phyloP scores from a whole-genome alignment of 1,140 invertebrate genomes.

The Contarinia nasturtii region DNA sequence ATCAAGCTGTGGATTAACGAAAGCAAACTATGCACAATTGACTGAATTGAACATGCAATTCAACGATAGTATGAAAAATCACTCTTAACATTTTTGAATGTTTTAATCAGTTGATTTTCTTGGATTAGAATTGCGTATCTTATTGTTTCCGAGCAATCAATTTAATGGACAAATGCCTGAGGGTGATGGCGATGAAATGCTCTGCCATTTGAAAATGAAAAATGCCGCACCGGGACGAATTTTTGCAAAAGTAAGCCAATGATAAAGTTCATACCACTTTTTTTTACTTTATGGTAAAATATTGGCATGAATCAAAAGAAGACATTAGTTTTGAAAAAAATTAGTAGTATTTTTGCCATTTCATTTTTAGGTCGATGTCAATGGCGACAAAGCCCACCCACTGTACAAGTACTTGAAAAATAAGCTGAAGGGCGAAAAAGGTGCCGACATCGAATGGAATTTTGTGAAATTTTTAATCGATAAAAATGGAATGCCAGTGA shows the following conservation, averaged over 20 bases:
- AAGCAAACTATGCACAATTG: constrained; percentile 27
- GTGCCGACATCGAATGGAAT: constrained; percentile 86
- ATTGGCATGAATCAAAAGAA: too few relatives aligned
- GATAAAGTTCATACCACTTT: too few relatives aligned
- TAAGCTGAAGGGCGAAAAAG: constrained; percentile 42
- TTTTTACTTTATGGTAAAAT: too few relatives aligned
- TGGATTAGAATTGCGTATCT: constrained; percentile 42
- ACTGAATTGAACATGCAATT: too few relatives aligned
- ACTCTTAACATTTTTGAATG: neutral
- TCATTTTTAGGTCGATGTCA: constrained; percentile 39
- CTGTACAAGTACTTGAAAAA: constrained; percentile 77
- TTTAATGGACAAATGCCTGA: constrained; percentile 67
- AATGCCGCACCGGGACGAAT: constrained; percentile 66
- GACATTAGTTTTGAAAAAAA: too few relatives aligned
- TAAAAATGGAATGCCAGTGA: constrained; percentile 66
- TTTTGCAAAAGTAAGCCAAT: constrained; percentile 21
- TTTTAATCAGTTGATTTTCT: neutral
- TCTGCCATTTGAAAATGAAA: constrained; percentile 45
- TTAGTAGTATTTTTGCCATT: too few relatives aligned
- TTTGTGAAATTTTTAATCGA: constrained; percentile 90
- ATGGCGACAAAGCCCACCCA: constrained; percentile 67
- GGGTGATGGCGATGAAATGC: constrained; percentile 47
- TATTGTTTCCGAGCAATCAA: constrained; percentile 88
- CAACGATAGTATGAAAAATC: too few relatives aligned
- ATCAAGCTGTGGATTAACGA: constrained; percentile 57